Evolutionary conservation across 2,888 invertebrate species (phyloP), one percentile per base, ranked within the genome.

Genomic region (Hymenopus coronatus): DNA sequence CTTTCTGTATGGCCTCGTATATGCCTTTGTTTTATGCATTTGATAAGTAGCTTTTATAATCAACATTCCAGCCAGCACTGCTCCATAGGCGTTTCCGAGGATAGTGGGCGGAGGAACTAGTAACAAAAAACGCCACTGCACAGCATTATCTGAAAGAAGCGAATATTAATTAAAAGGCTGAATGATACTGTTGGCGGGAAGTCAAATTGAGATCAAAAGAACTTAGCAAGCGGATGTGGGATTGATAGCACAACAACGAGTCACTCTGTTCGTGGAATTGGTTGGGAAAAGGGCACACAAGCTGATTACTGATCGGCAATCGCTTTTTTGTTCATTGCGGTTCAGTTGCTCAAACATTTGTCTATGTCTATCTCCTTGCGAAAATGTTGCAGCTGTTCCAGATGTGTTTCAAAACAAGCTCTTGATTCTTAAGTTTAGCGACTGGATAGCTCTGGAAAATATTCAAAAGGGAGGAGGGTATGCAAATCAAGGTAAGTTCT

Each of bases 151-250:
- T 70, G 54, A 70, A 70, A 70, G 54, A 70, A 70, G 54, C 54
- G 54, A 70, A 70, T 70, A 70, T 70, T 70, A 70, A 70, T 70
- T 70, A 70, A 70, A 70, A 70, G 54, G 54, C 54, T 70, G 54
- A 20, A 70, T 70, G 54, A 70, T 70, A 70, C 54, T 70, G 54
- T 70, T 70, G 54, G 54, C 54, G 54, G 54, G 54, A 70, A 70
- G 54, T 70, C 54, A 70, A 25, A 20, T 25, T 25, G 54, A 70
- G 54, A 70, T 70, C 54, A 70, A 70, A 70, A 25, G 54, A 70
- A 70, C 54, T 70, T 70, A 70, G 20, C 54, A 82, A 82, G 82
- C 81, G 87, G 87, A 87, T 87, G 87, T 87, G 87, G 87, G 87
- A 82, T 87, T 87, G 87, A 87, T 87, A 87, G 87, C 82, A 70